These are phyloP conservation scores for Sinocyclocheilus grahami DNA, from an alignment of 2,113 vertebrate species.

Conservation along the genomic window DNA sequence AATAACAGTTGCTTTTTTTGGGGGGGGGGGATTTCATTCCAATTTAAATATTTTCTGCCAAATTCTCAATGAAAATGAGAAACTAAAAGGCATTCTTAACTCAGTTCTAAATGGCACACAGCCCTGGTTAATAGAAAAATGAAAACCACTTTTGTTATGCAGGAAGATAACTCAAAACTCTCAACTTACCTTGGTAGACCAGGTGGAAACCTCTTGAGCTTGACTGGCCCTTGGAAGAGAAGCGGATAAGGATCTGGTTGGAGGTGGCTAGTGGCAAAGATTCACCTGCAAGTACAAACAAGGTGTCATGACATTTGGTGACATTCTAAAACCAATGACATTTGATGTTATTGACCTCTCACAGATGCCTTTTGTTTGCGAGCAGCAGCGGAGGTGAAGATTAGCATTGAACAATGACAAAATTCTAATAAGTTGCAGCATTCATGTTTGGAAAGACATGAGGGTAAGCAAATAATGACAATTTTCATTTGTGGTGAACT, in stretches of 20 bases:
- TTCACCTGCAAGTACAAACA: slow-evolving; percentile 80
- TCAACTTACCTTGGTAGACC: slow-evolving; percentile 91
- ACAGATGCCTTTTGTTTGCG: slow-evolving; percentile 6
- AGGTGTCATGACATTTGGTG: neutral
- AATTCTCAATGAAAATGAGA: too few relatives aligned
- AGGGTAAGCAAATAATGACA: too few relatives aligned
- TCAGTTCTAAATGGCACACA: neutral
- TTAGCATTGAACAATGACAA: neutral
- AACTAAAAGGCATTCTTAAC: too few relatives aligned
- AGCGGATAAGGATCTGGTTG: slow-evolving; percentile 96
- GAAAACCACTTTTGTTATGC: neutral
- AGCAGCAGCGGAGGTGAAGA: neutral
- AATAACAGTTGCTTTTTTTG: too few relatives aligned
- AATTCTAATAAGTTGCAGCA: too few relatives aligned
- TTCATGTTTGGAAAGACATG: too few relatives aligned
- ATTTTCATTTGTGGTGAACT: too few relatives aligned
- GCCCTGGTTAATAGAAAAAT: neutral
- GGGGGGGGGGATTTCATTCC: too few relatives aligned
- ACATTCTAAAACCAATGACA: slow-evolving; percentile 17
- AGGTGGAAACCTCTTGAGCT: slow-evolving; percentile 95
- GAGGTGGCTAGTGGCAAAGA: slow-evolving; percentile 92
- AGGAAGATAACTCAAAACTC: neutral
- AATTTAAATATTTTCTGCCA: too few relatives aligned
- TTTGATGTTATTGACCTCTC: slow-evolving; percentile 20
- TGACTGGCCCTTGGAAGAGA: slow-evolving; percentile 90